phyloP scores from a whole-genome alignment of 2,888 invertebrate genomes.

The Pristionchus fissidentatus region DNA sequence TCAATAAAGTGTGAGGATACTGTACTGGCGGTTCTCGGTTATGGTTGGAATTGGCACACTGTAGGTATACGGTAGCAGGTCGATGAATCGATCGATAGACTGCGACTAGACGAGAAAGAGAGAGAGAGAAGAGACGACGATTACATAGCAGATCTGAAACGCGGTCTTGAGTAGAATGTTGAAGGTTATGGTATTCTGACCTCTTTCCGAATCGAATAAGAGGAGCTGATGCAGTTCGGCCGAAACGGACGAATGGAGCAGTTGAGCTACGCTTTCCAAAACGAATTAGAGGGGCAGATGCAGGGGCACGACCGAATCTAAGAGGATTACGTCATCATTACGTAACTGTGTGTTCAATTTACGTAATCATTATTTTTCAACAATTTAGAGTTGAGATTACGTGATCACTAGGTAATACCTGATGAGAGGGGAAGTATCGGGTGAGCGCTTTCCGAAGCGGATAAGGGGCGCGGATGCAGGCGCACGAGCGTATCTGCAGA shows the following conservation, averaged over 20 bases:
- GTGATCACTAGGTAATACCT: background rate
- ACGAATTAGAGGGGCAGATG: conserved; percentile 46
- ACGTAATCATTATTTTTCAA: too few relatives aligned
- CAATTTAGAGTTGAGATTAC: too few relatives aligned
- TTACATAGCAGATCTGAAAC: conserved; percentile 27
- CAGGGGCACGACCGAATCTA: conserved; percentile 48
- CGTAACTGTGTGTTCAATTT: too few relatives aligned
- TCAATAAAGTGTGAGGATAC: conserved; percentile 26
- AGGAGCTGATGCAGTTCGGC: conserved; percentile 47
- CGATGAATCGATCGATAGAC: conserved; percentile 25
- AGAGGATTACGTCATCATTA: too few relatives aligned
- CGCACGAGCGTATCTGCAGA: conserved; percentile 44
- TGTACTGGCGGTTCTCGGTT: conserved; percentile 35
- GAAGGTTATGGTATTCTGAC: background rate
- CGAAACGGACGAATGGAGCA: conserved; percentile 48
- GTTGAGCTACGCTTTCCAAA: conserved; percentile 45
- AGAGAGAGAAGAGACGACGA: background rate
- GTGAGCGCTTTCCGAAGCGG: conserved; percentile 42
- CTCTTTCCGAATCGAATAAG: conserved; percentile 47
- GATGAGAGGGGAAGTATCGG: conserved; percentile 35
- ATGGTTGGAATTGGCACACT: background rate
- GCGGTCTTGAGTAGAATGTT: background rate
- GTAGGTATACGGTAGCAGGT: conserved; percentile 9
- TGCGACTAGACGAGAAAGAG: background rate
- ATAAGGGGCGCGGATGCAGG: conserved; percentile 46